Evolutionary conservation across 2,888 invertebrate species (phyloP).

Genomic region (Helicoverpa assulta): DNA sequence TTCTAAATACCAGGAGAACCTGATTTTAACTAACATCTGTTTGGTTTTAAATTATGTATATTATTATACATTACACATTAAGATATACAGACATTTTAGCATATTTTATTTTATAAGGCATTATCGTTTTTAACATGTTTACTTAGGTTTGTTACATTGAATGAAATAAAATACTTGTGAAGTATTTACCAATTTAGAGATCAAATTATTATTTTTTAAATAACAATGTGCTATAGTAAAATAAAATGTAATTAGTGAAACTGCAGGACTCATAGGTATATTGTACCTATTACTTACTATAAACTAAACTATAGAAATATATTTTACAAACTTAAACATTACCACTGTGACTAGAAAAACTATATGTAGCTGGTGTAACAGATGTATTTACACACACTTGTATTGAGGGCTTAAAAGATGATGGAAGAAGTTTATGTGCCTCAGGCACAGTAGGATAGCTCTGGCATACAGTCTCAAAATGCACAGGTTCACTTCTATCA

Average conservation of each 20-base stretch:
- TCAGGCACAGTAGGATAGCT: constrained; percentile 88
- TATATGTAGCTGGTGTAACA: constrained; percentile 89
- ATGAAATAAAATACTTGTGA: too few species aligned
- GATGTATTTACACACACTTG: constrained; percentile 89
- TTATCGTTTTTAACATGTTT: not conserved
- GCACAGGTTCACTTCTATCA: constrained; percentile 85
- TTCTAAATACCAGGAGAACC: constrained; percentile 16
- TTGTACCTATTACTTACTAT: constrained; percentile 60
- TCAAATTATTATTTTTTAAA: too few species aligned
- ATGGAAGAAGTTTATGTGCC: constrained; percentile 88
- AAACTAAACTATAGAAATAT: constrained; percentile 69
- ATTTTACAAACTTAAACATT: constrained; percentile 81
- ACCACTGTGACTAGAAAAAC: constrained; percentile 90
- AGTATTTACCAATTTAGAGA: too few species aligned
- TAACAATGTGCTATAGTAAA: constrained; percentile 8
- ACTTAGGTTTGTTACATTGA: not conserved
- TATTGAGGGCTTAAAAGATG: constrained; percentile 88
- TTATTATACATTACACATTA: not conserved
- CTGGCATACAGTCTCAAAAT: constrained; percentile 85
- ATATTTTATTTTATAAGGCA: not conserved
- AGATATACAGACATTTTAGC: not conserved
- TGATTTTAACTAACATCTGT: not conserved
- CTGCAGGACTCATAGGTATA: constrained; percentile 71
- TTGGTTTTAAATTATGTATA: constrained; percentile 7
- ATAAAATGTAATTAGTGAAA: constrained; percentile 81